These are phyloP conservation scores for Mellilla xanthometata DNA, from an alignment of 2,888 invertebrate genomes.

Conservation along the genomic window DNA sequence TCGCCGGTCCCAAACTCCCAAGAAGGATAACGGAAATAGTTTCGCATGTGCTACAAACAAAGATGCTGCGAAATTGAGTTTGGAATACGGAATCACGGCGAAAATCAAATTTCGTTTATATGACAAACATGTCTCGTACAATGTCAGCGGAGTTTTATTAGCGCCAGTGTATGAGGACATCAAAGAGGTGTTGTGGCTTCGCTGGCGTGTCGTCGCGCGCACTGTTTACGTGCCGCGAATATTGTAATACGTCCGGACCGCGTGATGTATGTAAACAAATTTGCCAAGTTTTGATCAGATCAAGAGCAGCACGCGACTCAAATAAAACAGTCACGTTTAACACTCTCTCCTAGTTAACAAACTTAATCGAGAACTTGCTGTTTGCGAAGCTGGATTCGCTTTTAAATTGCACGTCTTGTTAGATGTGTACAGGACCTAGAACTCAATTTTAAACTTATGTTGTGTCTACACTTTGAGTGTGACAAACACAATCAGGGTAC, in stretches of 20 bases:
- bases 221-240: slow-evolving; percentile 73
- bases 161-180: slow-evolving; percentile 58
- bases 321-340: slow-evolving; percentile 49
- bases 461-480: not conserved
- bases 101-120: slow-evolving; percentile 66
- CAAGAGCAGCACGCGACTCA: slow-evolving; percentile 59
- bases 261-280: slow-evolving; percentile 74
- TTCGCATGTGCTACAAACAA: slow-evolving; percentile 53
- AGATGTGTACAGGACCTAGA: slow-evolving; percentile 18
- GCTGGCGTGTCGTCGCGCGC: slow-evolving; percentile 38
- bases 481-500: not conserved
- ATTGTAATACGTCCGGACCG: slow-evolving; percentile 48
- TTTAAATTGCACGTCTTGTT: slow-evolving; percentile 21
- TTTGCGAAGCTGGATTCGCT: slow-evolving; percentile 19
- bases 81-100: slow-evolving; percentile 53
- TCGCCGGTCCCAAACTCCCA: slow-evolving; percentile 33
- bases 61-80: slow-evolving; percentile 54
- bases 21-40: slow-evolving; percentile 46
- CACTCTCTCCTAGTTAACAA: slow-evolving; percentile 24
- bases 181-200: slow-evolving; percentile 63
- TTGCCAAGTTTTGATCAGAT: slow-evolving; percentile 77
- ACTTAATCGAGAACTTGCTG: slow-evolving; percentile 35
- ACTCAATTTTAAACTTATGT: slow-evolving; percentile 17
- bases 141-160: slow-evolving; percentile 66
- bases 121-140: slow-evolving; percentile 62